phyloP scores from a whole-genome alignment of 2,888 invertebrate species.

The Chalcis sispes region DNA sequence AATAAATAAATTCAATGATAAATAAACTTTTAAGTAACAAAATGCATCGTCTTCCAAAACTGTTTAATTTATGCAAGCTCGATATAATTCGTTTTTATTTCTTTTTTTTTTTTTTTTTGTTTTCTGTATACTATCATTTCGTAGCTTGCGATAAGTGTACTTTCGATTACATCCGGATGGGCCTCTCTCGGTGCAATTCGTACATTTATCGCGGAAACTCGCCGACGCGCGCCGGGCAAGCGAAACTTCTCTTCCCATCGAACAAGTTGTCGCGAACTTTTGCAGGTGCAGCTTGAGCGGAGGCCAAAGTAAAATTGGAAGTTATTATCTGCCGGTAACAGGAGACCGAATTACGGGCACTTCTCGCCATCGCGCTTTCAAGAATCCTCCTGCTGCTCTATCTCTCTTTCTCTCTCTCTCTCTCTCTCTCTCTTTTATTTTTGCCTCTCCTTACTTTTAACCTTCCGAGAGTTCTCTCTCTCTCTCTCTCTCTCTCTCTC shows the following conservation, averaged over 20 bases:
- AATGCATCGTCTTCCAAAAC: no score
- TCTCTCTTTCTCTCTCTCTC: constrained; percentile 42
- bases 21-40: no score
- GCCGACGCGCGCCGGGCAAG: neutral
- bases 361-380: constrained; percentile 2
- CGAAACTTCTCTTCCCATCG: constrained; percentile 49
- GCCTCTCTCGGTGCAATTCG: constrained; percentile 26
- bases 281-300: constrained; percentile 35
- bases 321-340: constrained; percentile 59
- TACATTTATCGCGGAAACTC: constrained; percentile 46
- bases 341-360: constrained; percentile 55
- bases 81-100: no score
- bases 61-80: no score
- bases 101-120: no score
- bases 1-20: no score
- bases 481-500: constrained; percentile 25
- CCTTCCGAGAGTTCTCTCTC: constrained; percentile 38
- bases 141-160: constrained; percentile 34
- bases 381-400: neutral
- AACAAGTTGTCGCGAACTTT: constrained; percentile 52
- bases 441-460: constrained; percentile 8
- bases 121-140: no score
- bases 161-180: constrained; percentile 33
- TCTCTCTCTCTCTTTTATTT: constrained; percentile 32
- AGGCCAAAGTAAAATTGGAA: constrained; percentile 57